Percentiles rank a stretch among this genome's conserved stretches.
Evolutionary conservation across 2,113 vertebrate species (phyloP).

Genomic region (Nerophis lumbriciformis): DNA sequence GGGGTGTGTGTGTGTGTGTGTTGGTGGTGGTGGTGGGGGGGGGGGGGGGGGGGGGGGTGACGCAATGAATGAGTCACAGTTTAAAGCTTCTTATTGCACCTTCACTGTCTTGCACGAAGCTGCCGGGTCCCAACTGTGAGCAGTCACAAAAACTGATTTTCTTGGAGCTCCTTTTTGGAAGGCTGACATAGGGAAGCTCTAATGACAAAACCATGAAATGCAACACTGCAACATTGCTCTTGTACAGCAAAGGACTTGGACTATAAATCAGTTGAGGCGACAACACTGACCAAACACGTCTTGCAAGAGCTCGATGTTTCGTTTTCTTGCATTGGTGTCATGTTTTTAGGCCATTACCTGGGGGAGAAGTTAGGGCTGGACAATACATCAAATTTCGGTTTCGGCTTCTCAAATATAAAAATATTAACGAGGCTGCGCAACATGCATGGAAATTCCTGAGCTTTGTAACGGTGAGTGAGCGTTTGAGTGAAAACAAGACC

Average conservation of each 20-base stretch:
- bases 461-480: too few species aligned
- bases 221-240: background rate
- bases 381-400: too few species aligned
- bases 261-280: background rate
- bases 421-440: too few species aligned
- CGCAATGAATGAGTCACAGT: conserved; percentile 47
- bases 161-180: background rate
- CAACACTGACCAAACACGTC: too few species aligned
- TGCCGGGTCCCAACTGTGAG: conserved; percentile 18
- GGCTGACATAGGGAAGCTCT: background rate
- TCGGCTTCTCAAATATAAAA: too few species aligned
- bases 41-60: conserved; percentile 26
- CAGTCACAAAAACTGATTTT: background rate
- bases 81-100: conserved; percentile 46
- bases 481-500: too few species aligned
- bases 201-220: conserved; percentile 1
- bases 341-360: background rate
- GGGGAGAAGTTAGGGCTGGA: too few species aligned
- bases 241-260: background rate
- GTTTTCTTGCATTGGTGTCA: too few species aligned
- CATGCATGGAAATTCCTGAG: too few species aligned
- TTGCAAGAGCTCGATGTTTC: background rate
- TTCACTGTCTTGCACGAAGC: conserved; percentile 32
- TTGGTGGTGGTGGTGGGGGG: background rate
- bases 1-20: conserved; percentile 19